Evolutionary conservation across 1,140 invertebrate species (phyloP).

Genomic region (Halesus radiatus): DNA sequence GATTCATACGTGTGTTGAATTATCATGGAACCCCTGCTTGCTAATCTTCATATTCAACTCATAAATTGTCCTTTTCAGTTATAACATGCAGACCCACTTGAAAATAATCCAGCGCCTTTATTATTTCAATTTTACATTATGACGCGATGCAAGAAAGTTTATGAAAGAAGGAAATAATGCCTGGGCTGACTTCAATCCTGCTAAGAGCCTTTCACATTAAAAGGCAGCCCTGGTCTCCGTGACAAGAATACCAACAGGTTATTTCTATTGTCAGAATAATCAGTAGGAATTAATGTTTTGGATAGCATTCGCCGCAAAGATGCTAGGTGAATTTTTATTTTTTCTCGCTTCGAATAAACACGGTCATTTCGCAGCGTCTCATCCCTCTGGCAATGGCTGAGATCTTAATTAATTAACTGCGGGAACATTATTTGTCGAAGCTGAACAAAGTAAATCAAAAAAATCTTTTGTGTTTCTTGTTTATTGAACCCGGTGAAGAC

Average conservation of each 20-base stretch:
- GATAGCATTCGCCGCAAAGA: not conserved
- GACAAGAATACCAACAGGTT: conserved; percentile 16
- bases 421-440: not conserved
- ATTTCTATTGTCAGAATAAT: conserved; percentile 31
- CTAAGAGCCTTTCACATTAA: conserved; percentile 20
- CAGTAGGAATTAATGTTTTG: conserved; percentile 13
- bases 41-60: no score
- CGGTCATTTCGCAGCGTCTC: not conserved
- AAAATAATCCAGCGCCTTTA: not conserved
- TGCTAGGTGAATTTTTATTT: conserved; percentile 3
- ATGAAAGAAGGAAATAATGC: not conserved
- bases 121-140: not conserved
- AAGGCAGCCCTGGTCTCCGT: not conserved
- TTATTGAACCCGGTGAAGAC: no score
- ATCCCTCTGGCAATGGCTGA: not conserved
- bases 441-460: no score
- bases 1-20: no score
- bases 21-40: no score
- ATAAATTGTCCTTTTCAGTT: no score
- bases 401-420: conserved; percentile 2
- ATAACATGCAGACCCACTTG: no score
- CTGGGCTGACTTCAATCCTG: not conserved
- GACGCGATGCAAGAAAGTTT: not conserved
- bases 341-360: not conserved
- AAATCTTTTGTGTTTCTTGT: no score